Base-by-base conservation (phyloP, 2,113 vertebrate genomes). In the Girardinichthys multiradiatus region DNA sequence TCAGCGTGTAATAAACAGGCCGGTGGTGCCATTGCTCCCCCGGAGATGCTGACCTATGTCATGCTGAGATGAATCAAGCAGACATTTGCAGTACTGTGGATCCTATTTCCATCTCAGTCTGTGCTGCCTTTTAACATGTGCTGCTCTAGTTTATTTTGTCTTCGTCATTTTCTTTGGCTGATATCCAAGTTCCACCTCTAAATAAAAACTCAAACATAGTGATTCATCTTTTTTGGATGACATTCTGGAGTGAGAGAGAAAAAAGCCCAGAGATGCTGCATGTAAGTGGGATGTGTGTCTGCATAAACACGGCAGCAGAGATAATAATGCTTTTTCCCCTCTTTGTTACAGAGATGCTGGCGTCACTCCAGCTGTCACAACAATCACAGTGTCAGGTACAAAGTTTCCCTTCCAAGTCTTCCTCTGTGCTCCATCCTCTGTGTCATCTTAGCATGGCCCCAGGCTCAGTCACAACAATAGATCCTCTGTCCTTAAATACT, bases 381-480 rank as follows among this genome's bases (percentile, higher is more conserved):
- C 96, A 70, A 94, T 96, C 91, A 96, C 96, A 1, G 96, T 95
- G 79, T 96, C 97, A 95, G 97, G 98, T 99, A 94, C 28, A 77
- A 57, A 54, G 29, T 59, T 67, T 68, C 64, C 79, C 64, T n/a
- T 66, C 39, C 65, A 27, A 68, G 70, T 81, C 48, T 63, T 29
- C 6, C 37, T 77, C 28, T 54, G 66, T 48, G 0, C 73, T 58
- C 37, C 42, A 58, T 64, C 64, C 42, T 77, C 54, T 72, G 67
- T 67, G 57, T 70, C 7, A 21, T 76, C 66, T 70, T 57, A 51
- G 64, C 61, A 27, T 30, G 59, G 73, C 86, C 80, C 57, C 76
- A 63, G 82, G 77, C 90, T 57, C 80, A 67, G 30, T 48, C 48
- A 26, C 74, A 67, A 67, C 79, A 76, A 82, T 65, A 65, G 59